These are phyloP conservation scores for Tinea pellionella DNA, from an alignment of 2,888 invertebrate species.

Conservation along the genomic window DNA sequence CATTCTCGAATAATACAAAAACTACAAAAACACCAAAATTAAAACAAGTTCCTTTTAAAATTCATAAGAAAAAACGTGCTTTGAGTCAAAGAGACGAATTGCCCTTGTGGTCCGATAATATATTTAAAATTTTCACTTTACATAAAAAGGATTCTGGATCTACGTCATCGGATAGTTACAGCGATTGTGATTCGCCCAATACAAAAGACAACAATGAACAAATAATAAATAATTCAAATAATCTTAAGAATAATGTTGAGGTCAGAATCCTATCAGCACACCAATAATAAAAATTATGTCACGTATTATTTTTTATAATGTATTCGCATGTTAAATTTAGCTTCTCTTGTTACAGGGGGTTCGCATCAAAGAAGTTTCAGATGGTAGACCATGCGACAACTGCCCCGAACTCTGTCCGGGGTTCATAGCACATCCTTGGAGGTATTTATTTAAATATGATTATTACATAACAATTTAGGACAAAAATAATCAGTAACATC, in stretches of 20 bases:
- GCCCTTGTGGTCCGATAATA: conserved; percentile 41
- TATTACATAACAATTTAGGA: neutral
- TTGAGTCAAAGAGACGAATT: conserved; percentile 33
- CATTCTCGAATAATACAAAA: conserved; percentile 28
- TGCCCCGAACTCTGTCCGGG: conserved; percentile 87
- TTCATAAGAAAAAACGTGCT: conserved; percentile 34
- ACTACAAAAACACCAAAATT: conserved; percentile 36
- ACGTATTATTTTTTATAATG: too few species aligned
- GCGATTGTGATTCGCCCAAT: conserved; percentile 45
- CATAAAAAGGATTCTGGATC: conserved; percentile 47
- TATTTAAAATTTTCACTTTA: conserved; percentile 42
- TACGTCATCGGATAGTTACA: conserved; percentile 56
- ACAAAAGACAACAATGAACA: conserved; percentile 22
- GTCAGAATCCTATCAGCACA: neutral
- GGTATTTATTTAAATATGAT: conserved; percentile 60
- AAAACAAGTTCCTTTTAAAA: conserved; percentile 60
- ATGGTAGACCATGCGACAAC: conserved; percentile 86
- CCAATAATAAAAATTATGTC: too few species aligned
- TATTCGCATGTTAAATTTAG: neutral
- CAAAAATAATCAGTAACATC: conserved; percentile 2
- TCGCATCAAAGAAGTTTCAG: conserved; percentile 86
- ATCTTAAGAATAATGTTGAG: neutral
- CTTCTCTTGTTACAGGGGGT: conserved; percentile 75
- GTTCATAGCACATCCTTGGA: conserved; percentile 87
- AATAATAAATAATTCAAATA: neutral